A percentile compares a stretch with the other conserved stretches of the same genome.
Evolutionary conservation across 2,113 vertebrate genomes (phyloP).

Genomic region (Alosa alosa): DNA sequence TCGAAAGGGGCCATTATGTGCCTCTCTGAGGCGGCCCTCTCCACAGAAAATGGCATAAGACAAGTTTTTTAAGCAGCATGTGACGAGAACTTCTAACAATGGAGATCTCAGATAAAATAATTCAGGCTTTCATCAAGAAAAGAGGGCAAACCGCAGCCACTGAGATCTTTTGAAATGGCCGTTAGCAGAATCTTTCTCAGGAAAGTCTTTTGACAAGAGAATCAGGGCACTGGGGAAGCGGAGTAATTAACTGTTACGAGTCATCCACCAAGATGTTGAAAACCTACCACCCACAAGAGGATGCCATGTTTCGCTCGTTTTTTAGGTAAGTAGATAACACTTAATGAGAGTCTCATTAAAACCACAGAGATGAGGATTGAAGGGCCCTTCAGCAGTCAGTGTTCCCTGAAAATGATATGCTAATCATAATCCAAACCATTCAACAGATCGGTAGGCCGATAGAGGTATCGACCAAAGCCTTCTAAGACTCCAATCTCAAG

Average conservation of each 20-base stretch:
- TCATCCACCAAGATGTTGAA: background rate
- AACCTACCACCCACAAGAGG: background rate
- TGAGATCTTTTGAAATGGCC: background rate
- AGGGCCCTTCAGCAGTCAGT: constrained; percentile 30
- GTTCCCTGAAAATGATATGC: constrained; percentile 41
- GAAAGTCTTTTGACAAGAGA: background rate
- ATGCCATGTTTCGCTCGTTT: background rate
- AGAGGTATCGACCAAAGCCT: constrained; percentile 28
- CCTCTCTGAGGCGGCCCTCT: background rate
- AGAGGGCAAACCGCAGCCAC: background rate
- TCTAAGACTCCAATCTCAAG: constrained; percentile 25
- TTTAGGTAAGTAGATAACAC: constrained; percentile 8
- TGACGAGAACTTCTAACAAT: background rate
- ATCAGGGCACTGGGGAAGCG: background rate
- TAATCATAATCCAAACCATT: constrained; percentile 42
- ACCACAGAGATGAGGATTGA: background rate
- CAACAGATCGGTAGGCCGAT: constrained; percentile 36
- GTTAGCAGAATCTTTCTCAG: constrained; percentile 2
- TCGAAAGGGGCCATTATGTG: constrained; percentile 1
- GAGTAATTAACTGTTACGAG: background rate
- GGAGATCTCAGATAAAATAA: constrained; percentile 10
- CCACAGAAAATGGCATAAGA: background rate
- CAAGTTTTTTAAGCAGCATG: constrained; percentile 6
- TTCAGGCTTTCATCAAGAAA: constrained; percentile 1
- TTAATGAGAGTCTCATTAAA: constrained; percentile 17